phyloP scores from a whole-genome alignment of 2,113 vertebrate genomes.

The Coptodon rendalli region DNA sequence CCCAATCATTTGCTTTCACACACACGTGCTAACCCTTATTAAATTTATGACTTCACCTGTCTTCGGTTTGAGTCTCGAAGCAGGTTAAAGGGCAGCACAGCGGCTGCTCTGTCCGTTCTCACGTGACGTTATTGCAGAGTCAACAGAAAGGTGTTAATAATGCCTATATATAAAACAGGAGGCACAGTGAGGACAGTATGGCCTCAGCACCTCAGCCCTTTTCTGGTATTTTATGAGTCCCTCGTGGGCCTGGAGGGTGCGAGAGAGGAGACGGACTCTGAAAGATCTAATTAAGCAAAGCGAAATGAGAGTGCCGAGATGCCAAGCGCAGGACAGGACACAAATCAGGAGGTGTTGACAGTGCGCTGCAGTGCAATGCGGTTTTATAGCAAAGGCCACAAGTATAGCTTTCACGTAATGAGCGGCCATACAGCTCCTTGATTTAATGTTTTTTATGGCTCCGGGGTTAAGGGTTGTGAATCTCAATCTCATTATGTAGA shows the following conservation, averaged over 20 bases:
- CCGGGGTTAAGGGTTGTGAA: neutral
- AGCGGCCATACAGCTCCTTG: neutral
- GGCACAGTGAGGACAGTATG: neutral
- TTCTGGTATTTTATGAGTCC: slow-evolving; percentile 40
- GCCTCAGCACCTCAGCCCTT: neutral
- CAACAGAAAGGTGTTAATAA: slow-evolving; percentile 32
- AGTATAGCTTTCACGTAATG: slow-evolving; percentile 18
- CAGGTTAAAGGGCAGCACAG: neutral
- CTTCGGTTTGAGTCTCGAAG: neutral
- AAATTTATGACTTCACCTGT: neutral
- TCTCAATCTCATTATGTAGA: slow-evolving; percentile 29
- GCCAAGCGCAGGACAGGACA: slow-evolving; percentile 17
- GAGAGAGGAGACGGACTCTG: slow-evolving; percentile 23
- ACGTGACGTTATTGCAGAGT: slow-evolving; percentile 3
- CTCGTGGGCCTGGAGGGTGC: slow-evolving; percentile 16
- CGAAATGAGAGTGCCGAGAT: slow-evolving; percentile 43
- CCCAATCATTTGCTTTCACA: neutral
- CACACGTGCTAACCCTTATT: neutral
- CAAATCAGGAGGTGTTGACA: slow-evolving; percentile 52
- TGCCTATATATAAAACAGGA: slow-evolving; percentile 14
- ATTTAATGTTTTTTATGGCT: slow-evolving; percentile 21
- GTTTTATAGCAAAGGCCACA: slow-evolving; percentile 2
- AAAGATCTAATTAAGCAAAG: slow-evolving; percentile 59
- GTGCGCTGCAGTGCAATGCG: slow-evolving; percentile 8
- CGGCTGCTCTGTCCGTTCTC: neutral